Base-by-base conservation (phyloP, 2,113 vertebrate genomes). In the Apeltes quadracus region DNA sequence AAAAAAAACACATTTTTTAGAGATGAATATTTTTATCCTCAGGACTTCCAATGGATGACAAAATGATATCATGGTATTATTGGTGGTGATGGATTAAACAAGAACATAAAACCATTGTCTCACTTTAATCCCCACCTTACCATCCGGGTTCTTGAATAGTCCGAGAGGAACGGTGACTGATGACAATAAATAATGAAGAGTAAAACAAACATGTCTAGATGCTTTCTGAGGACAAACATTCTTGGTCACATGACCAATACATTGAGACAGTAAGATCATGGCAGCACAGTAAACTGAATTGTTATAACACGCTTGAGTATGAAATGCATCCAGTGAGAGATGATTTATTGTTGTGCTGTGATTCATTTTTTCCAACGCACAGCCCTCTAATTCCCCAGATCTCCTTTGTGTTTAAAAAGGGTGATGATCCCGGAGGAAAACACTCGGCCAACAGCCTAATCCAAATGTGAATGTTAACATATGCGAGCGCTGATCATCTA, bases 381-480 rank as follows among this genome's bases (percentile, higher is more conserved):
- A 83, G 67, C 14, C 25, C 78, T 81, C 58, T 78, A 85, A 85
- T 83, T 88, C 82, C 61, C 57, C 1, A 0, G 61, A 38, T 80
- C 29, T 68, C 78, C 78, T 69, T 76, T 62, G 25, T 69, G 53
- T 63, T 74, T 84, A 29, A 44, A 51, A 81, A 69, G 43, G 23
- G 61, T 36, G 71, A 72, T 39, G 39, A 78, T 73, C 29, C 23
- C 65, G 59, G 48, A 38, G 57, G 53, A n/a, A 48, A 59, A 70
- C 38, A 64, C 27, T 9, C 48, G 54, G 84, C 80, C 84, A 84
- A 69, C 36, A 69, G 73, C 36, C 51, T 76, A 74, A 84, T 89
- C 85, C 83, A 79, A 88, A 84, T 75, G 70, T 80, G 54, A 81
- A 53, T 79, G 75, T 80, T 85, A 87, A 87, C 90, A 85, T 72